Base-by-base conservation (phyloP, 2,888 invertebrate species). In the Lycocerus yunnanus region DNA sequence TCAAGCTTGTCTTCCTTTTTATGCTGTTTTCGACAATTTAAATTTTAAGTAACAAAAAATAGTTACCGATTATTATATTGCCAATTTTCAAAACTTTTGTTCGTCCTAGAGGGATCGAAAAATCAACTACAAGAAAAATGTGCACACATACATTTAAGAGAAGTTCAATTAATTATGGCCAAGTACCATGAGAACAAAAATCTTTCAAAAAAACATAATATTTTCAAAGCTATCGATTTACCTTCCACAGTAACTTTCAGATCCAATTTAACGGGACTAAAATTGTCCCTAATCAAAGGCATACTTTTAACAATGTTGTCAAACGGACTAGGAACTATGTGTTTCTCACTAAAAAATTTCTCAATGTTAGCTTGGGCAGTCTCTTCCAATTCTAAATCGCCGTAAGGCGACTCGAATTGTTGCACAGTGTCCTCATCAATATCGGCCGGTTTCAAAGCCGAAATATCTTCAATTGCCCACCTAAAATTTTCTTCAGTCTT, bases 381-480 rank as follows among this genome's bases (percentile, higher is more conserved):
- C 71, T 88, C 88, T 83, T 93, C 93, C 15, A 91, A 84, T 24
- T 89, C 89, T 9, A 92, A 91, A 84, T 93, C 93, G 15, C 90
- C 91, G 15, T 90, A 89, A 0, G 89, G 88, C 0, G 91, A 88
- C 80, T 90, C 90, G 81, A 90, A 90, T 81, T 92, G 92, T 79
- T 91, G 90, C 69, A 89, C 87, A 68, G 91, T 90, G 68, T 88
- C 85, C 80, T 90, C 92, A 77, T 93, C 92, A 73, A 94, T 93
- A 79, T 92, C 91, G 1, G 91, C 92, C 16, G 93, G 93, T 67
- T 90, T 89, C 73, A 93, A 86, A n/a, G 87, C 88, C 71, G 93
- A 92, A 10, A 92, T 88, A 82, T 93, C 92, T 75, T 93, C 93
- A 75, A 93, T 92, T 66, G 91, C 92, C 93, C 93, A 94, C 72